Evolutionary conservation across 2,113 vertebrate species (phyloP).

Genomic region (Anthoscopus minutus): DNA sequence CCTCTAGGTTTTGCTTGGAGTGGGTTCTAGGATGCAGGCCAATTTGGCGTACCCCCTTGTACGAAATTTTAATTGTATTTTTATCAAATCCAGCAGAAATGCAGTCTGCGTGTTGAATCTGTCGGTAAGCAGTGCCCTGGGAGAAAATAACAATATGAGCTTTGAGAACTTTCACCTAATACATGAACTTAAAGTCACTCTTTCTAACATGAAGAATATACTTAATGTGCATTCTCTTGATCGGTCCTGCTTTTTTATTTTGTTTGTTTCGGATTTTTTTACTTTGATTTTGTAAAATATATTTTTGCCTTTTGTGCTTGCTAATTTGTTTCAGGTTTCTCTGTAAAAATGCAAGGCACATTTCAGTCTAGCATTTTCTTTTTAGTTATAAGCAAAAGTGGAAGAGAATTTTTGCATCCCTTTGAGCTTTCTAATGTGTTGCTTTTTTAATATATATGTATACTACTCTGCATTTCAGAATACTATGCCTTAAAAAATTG

Average conservation of each 20-base stretch:
- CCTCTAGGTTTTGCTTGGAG: constrained; percentile 72
- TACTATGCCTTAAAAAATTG: neutral
- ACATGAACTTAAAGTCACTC: neutral
- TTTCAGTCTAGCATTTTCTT: neutral
- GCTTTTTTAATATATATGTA: neutral
- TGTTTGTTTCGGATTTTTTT: neutral
- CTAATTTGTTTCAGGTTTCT: neutral
- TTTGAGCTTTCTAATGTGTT: neutral
- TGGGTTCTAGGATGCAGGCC: constrained; percentile 73
- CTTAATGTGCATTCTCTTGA: neutral
- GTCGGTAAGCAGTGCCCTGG: constrained; percentile 17
- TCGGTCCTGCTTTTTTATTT: neutral
- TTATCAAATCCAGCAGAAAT: constrained; percentile 73
- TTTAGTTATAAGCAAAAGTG: neutral
- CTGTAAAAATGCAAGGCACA: neutral
- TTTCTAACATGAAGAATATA: neutral
- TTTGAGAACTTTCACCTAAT: constrained; percentile 36
- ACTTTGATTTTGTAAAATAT: neutral
- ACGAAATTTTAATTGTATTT: constrained; percentile 74
- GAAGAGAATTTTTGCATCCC: neutral
- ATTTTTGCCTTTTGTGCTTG: neutral
- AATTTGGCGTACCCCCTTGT: constrained; percentile 67
- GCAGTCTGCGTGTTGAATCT: constrained; percentile 58
- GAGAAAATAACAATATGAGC: constrained; percentile 18
- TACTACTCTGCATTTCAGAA: neutral